phyloP scores from a whole-genome alignment of 2,113 vertebrate genomes.

The Rhizomys pruinosus region DNA sequence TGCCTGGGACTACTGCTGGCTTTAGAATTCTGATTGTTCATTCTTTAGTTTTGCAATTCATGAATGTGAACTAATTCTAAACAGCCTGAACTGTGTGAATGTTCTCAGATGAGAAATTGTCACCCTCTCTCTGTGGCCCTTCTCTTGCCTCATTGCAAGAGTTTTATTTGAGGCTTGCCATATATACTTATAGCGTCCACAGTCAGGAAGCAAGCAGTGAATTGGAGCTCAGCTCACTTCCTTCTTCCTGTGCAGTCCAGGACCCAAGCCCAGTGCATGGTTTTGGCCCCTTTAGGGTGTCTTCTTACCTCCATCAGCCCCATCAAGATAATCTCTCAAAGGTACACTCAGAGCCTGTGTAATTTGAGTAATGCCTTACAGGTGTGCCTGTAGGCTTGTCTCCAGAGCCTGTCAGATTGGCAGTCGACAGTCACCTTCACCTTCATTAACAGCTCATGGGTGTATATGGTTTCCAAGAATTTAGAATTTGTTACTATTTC shows the following conservation, averaged over 20 bases:
- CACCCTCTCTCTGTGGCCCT: too few species aligned
- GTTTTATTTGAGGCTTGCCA: background rate
- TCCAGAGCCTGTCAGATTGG: background rate
- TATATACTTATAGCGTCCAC: too few species aligned
- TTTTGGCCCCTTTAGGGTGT: background rate
- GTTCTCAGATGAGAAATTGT: too few species aligned
- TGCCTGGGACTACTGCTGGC: rapidly evolving
- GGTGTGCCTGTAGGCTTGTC: background rate
- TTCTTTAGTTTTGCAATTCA: background rate
- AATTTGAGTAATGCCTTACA: too few species aligned
- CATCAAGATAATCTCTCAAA: background rate
- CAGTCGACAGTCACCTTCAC: background rate
- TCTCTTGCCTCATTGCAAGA: background rate
- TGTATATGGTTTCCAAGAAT: rapidly evolving
- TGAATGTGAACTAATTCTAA: background rate
- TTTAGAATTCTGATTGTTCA: background rate
- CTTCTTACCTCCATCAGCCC: background rate
- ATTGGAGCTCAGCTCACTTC: background rate
- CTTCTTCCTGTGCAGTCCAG: background rate
- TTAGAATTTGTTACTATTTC: background rate
- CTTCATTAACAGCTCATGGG: background rate
- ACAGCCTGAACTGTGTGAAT: background rate
- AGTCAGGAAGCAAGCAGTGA: too few species aligned
- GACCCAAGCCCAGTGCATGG: background rate
- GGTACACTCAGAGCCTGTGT: background rate